These are phyloP conservation scores for Andricus grossulariae DNA, from an alignment of 1,140 invertebrate genomes.

Conservation along the genomic window DNA sequence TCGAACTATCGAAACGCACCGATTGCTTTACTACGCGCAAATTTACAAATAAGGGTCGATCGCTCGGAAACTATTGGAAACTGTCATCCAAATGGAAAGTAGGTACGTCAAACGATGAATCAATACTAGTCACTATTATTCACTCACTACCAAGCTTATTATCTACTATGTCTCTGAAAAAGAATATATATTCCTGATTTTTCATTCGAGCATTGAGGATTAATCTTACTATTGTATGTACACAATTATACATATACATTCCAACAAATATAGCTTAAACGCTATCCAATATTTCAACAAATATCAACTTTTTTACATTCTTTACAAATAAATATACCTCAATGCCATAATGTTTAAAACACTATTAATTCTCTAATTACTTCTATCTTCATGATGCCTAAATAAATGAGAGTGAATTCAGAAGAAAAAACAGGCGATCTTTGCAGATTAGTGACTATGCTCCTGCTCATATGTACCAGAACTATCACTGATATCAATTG, in stretches of 20 bases:
- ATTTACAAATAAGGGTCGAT: neutral
- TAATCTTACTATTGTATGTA: neutral
- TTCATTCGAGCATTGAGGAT: conserved; percentile 16
- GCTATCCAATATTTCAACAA: neutral
- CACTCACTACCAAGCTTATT: conserved; percentile 20
- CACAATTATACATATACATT: neutral
- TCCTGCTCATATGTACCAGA: neutral
- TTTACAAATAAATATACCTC: no score
- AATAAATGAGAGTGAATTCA: neutral
- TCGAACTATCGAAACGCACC: neutral
- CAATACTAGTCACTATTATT: conserved; percentile 11
- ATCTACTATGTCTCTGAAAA: neutral
- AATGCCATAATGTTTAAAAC: no score
- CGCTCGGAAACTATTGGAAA: neutral
- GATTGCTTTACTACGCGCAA: neutral
- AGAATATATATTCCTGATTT: neutral
- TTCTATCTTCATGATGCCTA: no score
- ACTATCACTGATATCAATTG: neutral
- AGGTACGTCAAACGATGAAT: conserved; percentile 20
- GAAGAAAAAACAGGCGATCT: neutral
- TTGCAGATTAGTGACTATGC: neutral
- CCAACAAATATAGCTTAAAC: neutral
- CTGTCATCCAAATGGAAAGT: conserved; percentile 28
- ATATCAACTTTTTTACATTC: no score
- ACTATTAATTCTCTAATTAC: no score